Conservation (phyloP, 2,888 invertebrate species). For the Plemyria rubiginata region DNA sequence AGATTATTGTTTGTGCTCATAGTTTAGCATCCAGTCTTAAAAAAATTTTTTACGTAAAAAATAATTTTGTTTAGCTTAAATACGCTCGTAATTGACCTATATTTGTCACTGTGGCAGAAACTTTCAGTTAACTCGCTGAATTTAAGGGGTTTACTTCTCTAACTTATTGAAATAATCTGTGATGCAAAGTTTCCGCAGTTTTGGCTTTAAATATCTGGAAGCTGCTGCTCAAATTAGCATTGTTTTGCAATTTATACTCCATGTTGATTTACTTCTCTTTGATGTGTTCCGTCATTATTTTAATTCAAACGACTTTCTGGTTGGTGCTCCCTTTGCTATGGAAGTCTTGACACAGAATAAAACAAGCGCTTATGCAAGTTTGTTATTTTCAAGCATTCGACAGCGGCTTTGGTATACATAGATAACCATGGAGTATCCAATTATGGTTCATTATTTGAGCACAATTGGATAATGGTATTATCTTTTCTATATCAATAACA, state of each 20-base stretch:
- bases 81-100: background rate
- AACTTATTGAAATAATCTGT: conserved; percentile 38
- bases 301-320: conserved; percentile 10
- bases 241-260: conserved; percentile 29
- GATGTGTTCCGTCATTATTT: conserved; percentile 22
- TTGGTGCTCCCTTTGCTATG: background rate
- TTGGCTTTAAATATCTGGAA: conserved; percentile 21
- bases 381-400: too few relatives aligned
- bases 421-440: too few relatives aligned
- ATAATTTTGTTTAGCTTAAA: too few relatives aligned
- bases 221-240: conserved; percentile 32
- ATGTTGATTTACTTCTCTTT: conserved; percentile 26
- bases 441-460: too few relatives aligned
- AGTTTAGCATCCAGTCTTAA: too few relatives aligned
- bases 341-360: conserved; percentile 2
- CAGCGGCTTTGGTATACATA: too few relatives aligned
- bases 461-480: too few relatives aligned
- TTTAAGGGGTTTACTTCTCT: conserved; percentile 45
- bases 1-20: too few relatives aligned
- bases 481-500: too few relatives aligned
- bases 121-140: conserved; percentile 45
- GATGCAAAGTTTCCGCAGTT: conserved; percentile 33
- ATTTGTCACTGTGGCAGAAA: conserved; percentile 8
- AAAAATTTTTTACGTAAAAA: too few relatives aligned
- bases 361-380: background rate